Conservation (phyloP, 2,888 invertebrate species). For the Argynnis bischoffii region DNA sequence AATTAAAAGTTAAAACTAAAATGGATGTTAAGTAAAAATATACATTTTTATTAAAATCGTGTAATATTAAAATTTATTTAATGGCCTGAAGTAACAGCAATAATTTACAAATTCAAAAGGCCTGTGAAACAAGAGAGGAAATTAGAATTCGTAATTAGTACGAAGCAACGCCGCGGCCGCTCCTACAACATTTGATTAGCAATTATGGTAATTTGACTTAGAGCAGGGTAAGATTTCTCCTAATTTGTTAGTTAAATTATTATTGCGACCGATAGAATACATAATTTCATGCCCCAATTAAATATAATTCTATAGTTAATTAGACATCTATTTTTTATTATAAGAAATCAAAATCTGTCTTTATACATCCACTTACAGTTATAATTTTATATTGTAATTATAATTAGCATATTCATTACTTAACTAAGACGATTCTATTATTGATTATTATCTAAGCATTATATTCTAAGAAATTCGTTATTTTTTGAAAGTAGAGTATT, state of each 20-base stretch:
- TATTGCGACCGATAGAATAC: conserved; percentile 61
- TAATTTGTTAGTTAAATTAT: conserved; percentile 81
- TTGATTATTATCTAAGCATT: too few relatives aligned
- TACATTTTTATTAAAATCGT: not conserved
- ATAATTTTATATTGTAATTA: too few relatives aligned
- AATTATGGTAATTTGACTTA: conserved; percentile 81
- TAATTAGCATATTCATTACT: too few relatives aligned
- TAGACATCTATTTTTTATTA: conserved; percentile 2
- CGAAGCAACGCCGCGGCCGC: conserved; percentile 67
- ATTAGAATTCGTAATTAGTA: conserved; percentile 82
- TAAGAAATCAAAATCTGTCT: not conserved
- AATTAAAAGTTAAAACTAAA: not conserved
- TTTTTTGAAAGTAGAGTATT: too few relatives aligned
- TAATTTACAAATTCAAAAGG: conserved; percentile 81
- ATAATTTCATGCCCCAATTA: conserved; percentile 45
- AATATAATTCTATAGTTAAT: conserved; percentile 40
- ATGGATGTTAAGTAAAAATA: too few relatives aligned
- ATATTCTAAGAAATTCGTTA: too few relatives aligned
- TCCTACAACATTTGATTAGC: conserved; percentile 81
- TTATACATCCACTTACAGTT: too few relatives aligned
- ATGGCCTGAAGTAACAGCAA: conserved; percentile 66
- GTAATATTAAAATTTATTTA: conserved; percentile 59
- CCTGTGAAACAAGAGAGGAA: conserved; percentile 78
- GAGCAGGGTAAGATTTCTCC: conserved; percentile 79
- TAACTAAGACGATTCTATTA: too few relatives aligned